Percentiles rank a stretch among this genome's conserved stretches.
phyloP scores from a whole-genome alignment of 2,113 vertebrate species.

The Fregetta grallaria region DNA sequence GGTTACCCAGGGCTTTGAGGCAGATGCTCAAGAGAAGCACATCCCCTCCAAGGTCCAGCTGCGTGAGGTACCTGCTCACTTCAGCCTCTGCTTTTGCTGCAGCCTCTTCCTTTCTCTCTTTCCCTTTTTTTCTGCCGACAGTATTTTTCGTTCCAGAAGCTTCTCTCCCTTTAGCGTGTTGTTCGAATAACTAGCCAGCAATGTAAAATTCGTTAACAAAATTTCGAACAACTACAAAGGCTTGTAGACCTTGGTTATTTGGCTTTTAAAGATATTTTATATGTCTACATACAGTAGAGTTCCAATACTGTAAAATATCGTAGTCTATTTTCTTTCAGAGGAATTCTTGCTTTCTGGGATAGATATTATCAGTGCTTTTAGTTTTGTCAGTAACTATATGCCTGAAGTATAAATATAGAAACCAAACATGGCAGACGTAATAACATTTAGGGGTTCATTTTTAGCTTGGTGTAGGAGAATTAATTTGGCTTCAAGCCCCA shows the following conservation, averaged over 20 bases:
- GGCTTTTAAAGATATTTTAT: not conserved
- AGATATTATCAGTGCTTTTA: not conserved
- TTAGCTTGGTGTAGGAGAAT: constrained; percentile 22
- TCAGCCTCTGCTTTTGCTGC: not conserved
- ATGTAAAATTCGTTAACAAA: not conserved
- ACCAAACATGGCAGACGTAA: not conserved
- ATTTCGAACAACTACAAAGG: not conserved
- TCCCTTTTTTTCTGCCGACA: not conserved
- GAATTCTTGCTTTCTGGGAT: not conserved
- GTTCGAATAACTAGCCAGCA: not conserved
- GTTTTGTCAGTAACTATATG: constrained; percentile 13
- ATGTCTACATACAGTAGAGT: not conserved
- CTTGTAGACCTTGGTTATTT: not conserved
- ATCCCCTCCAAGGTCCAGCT: not conserved
- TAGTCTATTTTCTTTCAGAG: not conserved
- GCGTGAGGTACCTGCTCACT: not conserved
- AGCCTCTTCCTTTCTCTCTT: not conserved
- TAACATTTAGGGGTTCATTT: constrained; percentile 12
- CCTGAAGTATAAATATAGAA: constrained; percentile 12
- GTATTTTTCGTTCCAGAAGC: not conserved
- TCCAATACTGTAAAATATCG: not conserved
- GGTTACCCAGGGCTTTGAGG: not conserved
- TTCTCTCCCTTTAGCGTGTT: not conserved
- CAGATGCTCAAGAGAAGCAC: not conserved
- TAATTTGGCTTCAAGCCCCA: constrained; percentile 20